Conservation (phyloP, 1,140 invertebrate genomes). For the Platyura marginata region DNA sequence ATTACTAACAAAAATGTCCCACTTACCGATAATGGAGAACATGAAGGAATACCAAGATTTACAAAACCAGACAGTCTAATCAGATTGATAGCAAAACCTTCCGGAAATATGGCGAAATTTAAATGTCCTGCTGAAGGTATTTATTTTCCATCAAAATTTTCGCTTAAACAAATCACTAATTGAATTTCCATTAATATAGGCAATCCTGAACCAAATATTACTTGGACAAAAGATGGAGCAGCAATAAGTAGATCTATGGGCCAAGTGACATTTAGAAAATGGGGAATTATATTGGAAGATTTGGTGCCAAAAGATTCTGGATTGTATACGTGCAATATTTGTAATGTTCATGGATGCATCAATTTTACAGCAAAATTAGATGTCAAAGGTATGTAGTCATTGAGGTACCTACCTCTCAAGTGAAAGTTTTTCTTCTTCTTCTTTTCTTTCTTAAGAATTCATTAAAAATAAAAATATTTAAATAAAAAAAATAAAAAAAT, state of each 20-base stretch:
- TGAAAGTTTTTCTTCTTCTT: background rate
- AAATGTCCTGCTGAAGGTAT: constrained; percentile 33
- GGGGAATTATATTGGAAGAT: constrained; percentile 53
- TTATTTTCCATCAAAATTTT: background rate
- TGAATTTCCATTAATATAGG: constrained; percentile 22
- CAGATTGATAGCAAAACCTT: constrained; percentile 34
- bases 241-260: constrained; percentile 37
- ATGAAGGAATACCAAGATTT: background rate
- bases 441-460: background rate
- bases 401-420: too few relatives aligned
- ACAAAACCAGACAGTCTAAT: background rate
- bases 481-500: background rate
- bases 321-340: constrained; percentile 71
- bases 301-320: constrained; percentile 56
- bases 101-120: constrained; percentile 41
- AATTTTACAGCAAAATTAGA: constrained; percentile 52
- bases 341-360: constrained; percentile 59
- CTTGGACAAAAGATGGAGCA: constrained; percentile 56
- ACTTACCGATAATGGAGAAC: background rate
- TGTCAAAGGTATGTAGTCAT: constrained; percentile 60
- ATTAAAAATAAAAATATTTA: background rate
- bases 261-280: constrained; percentile 35
- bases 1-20: background rate
- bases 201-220: constrained; percentile 57
- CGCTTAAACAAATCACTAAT: background rate